phyloP scores from a whole-genome alignment of 2,113 vertebrate species.

The Coptodon bakossiorum region DNA sequence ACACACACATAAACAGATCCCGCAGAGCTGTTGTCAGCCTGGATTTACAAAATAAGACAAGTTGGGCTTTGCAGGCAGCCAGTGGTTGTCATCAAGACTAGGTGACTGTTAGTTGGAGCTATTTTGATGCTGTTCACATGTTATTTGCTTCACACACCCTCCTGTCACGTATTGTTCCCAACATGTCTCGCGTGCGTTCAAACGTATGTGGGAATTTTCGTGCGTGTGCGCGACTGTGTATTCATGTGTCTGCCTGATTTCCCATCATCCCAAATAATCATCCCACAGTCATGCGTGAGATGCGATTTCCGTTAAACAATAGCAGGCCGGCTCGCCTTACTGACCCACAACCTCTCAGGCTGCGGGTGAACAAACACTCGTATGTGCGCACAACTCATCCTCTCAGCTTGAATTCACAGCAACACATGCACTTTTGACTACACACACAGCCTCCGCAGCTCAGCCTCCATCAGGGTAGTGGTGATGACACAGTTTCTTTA shows the following conservation, averaged over 20 bases:
- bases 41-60: constrained; percentile 39
- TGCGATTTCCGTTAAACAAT: constrained; percentile 63
- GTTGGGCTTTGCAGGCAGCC: constrained; percentile 33
- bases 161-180: constrained; percentile 29
- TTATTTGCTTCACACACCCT: constrained; percentile 54
- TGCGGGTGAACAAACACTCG: background rate
- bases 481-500: constrained; percentile 29
- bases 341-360: constrained; percentile 47
- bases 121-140: constrained; percentile 56
- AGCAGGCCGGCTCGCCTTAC: constrained; percentile 33
- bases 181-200: background rate
- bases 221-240: background rate
- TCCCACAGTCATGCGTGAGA: constrained; percentile 61
- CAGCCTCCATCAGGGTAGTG: background rate
- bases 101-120: constrained; percentile 35
- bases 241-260: constrained; percentile 28
- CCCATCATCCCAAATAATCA: constrained; percentile 59
- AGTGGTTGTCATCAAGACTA: constrained; percentile 48
- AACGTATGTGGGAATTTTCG: background rate
- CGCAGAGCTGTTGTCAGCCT: constrained; percentile 26
- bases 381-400: background rate
- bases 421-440: background rate
- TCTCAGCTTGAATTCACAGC: background rate
- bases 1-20: background rate
- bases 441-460: background rate